Evolutionary conservation across 1,140 invertebrate genomes (phyloP).

Genomic region (Aricia agestis): DNA sequence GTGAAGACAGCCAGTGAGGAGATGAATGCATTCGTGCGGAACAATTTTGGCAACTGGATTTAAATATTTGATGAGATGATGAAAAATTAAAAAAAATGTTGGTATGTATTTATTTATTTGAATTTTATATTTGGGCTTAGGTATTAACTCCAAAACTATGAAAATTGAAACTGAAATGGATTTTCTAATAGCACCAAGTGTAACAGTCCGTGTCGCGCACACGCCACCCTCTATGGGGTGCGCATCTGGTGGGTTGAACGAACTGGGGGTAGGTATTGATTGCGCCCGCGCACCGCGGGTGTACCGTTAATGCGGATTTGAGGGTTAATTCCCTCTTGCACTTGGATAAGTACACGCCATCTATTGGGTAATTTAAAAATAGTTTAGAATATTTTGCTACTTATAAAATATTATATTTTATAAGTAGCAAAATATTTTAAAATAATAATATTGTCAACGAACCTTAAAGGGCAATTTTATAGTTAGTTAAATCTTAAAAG

Average conservation of each 20-base stretch:
- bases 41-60: background rate
- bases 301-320: background rate
- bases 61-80: background rate
- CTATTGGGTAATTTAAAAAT: background rate
- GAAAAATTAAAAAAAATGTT: no score
- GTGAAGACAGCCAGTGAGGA: background rate
- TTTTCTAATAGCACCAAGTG: background rate
- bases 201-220: conserved; percentile 6
- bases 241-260: conserved; percentile 30
- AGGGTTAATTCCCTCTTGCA: background rate
- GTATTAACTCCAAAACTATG: background rate
- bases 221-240: conserved; percentile 14
- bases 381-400: background rate
- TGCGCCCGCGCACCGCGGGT: conserved; percentile 8
- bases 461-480: background rate
- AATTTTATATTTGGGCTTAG: background rate
- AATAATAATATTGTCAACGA: no score
- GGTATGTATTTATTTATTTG: no score
- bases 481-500: conserved; percentile 27
- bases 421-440: background rate
- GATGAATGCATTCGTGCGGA: background rate
- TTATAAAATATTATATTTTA: no score
- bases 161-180: background rate
- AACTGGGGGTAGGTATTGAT: conserved; percentile 23
- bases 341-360: background rate